Evolutionary conservation across 2,888 invertebrate species (phyloP), one percentile per base, ranked within the genome.

Genomic region (Tryphoninae sp.): DNA sequence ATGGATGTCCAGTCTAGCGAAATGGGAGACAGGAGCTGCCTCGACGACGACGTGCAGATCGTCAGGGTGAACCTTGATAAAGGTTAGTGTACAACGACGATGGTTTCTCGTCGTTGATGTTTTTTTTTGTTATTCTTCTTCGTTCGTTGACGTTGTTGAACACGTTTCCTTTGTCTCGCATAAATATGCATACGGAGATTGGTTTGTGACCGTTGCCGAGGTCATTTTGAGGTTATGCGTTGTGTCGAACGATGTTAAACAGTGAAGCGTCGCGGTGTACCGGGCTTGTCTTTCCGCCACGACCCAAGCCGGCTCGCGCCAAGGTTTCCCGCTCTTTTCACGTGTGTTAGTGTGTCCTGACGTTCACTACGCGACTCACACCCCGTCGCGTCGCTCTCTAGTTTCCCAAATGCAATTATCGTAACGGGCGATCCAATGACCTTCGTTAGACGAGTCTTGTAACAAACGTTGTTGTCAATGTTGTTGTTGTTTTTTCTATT

Each of bases 1-100:
- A 91, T 91, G 91, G 91, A 91, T 87, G 87, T 91, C 86, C 91
- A 89, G 87, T 86, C 87, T 89, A 90, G 87, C 88, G 89, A 91
- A 86, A 92, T 91, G 91, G 90, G 87, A 81, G 90, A 91, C 87
- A 88, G 87, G 86, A 88, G 83, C 84, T 82, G 74, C 76, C 84
- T 86, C 87, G 90, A 92, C 85, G 91, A 91, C 67, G 92, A 92
- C 84, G 90, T 92, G 80, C 89, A 91, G 84, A 91, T 92, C 84
- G 88, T 92, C 82, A 89, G 90, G 82, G 89, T 88, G 69, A 88
- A 86, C 84, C 84, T 91, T 75, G 89, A 87, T 71, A 88, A 87
- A 89, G 89, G 91, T 92, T 83, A 86, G 89, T 74, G 45, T 55
- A 68, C 8, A 22, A 9, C 3, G 19, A 42, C 6, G 23, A 68